Conservation (phyloP, 2,888 invertebrate genomes). For the Leptinotarsa peninsularis region DNA sequence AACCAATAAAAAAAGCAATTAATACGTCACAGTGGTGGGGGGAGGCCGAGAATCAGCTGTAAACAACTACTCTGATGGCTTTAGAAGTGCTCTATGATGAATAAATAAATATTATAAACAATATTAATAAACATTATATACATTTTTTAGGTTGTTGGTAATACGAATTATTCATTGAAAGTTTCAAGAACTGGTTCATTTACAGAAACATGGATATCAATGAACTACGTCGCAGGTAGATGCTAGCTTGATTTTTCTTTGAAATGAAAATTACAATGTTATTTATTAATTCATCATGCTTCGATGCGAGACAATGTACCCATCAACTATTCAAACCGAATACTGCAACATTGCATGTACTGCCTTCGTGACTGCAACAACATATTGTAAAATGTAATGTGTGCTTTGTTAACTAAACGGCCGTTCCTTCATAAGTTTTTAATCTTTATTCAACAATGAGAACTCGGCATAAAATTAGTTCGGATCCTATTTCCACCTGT, state of each 20-base stretch:
- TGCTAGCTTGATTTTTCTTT: not conserved
- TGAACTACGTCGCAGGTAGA: not conserved
- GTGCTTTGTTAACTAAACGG: slow-evolving; percentile 9
- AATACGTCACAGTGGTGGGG: no score
- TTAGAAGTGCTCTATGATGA: no score
- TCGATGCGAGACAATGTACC: slow-evolving; percentile 7
- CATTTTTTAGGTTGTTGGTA: no score
- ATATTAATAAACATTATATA: no score
- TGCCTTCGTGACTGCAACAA: slow-evolving; percentile 17
- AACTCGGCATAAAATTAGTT: not conserved
- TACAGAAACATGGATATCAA: not conserved
- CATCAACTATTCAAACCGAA: slow-evolving; percentile 14
- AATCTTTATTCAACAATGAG: not conserved
- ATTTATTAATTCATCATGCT: slow-evolving; percentile 3
- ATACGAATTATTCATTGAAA: no score
- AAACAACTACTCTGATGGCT: no score
- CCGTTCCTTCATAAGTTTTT: slow-evolving; percentile 5
- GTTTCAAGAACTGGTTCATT: no score
- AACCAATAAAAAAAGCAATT: no score
- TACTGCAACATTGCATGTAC: not conserved
- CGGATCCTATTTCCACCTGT: not conserved
- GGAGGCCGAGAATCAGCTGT: no score
- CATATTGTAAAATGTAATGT: not conserved
- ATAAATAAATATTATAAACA: no score
- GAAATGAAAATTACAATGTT: not conserved